Evolutionary conservation across 2,113 vertebrate species (phyloP), one percentile per base, ranked within the genome.

Genomic region (Pachyramphus minor): DNA sequence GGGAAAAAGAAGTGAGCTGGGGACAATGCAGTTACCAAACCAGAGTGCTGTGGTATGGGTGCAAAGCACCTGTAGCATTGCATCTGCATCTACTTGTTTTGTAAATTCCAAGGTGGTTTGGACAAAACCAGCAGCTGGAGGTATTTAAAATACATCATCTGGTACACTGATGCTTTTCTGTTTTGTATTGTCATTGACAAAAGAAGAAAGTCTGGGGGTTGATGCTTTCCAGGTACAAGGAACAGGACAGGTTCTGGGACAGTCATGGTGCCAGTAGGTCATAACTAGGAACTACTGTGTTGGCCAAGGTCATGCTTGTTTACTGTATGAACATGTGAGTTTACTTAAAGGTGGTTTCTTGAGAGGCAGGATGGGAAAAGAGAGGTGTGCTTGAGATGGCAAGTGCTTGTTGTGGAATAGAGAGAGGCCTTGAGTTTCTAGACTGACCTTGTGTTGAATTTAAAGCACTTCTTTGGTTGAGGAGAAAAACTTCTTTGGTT

Each of bases 311-410:
- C 30, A 14, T 23, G 9, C 42, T 37, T 1, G 0, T 81, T 67
- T 35, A 4, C 24, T 74, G 8, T 9, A 9, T 25, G 49, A 64
- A 63, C 31, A 13, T 0, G 0, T 33, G 73, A 35, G 9, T 59
- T 78, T 28, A 52, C 11, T 27, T n/a, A 25, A 23, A 39, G 31
- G 11, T 12, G 17, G 4, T 14, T 63, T 89, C 47, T 59, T 60
- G 49, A 41, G 35, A 60, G 25, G 3, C 14, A 16, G 42, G 13
- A 11, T 59, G 31, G 35, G 21, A 37, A 41, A 33, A 44, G 27
- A 22, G 55, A 56, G 12, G 22, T 39, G 2, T 27, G 33, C 11
- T n/a, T 37, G 37, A 62, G 50, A 18, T 21, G 21, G 14, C 6
- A 37, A 49, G 37, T 12, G 15, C 11, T 55, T 33, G 6, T 19